phyloP scores from a whole-genome alignment of 2,797 vertebrate species.

The Alca torda region DNA sequence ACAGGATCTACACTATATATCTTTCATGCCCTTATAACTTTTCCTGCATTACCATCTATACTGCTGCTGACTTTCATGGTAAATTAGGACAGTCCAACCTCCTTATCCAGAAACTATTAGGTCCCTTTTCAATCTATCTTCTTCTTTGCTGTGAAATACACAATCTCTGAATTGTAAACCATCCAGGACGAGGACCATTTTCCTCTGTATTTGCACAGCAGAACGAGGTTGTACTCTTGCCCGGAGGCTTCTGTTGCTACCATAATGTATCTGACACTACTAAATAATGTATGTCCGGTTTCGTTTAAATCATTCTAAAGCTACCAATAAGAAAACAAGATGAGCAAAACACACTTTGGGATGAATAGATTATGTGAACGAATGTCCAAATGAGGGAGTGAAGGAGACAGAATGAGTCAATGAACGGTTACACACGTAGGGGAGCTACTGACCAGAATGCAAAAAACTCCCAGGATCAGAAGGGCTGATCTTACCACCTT shows the following conservation, averaged over 20 bases:
- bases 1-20: background rate
- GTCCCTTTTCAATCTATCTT: background rate
- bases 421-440: rapidly evolving
- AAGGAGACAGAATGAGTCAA: background rate
- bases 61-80: background rate
- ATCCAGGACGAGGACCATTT: background rate
- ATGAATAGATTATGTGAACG: background rate
- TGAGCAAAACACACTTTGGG: background rate
- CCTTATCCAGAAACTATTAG: background rate
- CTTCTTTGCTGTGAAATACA: background rate
- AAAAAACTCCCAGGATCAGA: background rate
- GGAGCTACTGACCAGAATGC: background rate
- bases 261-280: background rate
- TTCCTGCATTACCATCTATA: background rate
- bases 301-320: background rate
- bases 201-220: background rate
- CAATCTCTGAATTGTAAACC: background rate
- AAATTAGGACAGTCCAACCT: constrained; percentile 11
- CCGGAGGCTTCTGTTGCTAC: background rate
- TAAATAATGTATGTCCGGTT: background rate
- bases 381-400: background rate
- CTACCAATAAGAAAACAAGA: background rate
- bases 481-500: background rate
- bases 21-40: constrained; percentile 17
- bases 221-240: background rate